Conservation (phyloP, 2,797 vertebrate genomes). For the Arvicola amphibius region DNA sequence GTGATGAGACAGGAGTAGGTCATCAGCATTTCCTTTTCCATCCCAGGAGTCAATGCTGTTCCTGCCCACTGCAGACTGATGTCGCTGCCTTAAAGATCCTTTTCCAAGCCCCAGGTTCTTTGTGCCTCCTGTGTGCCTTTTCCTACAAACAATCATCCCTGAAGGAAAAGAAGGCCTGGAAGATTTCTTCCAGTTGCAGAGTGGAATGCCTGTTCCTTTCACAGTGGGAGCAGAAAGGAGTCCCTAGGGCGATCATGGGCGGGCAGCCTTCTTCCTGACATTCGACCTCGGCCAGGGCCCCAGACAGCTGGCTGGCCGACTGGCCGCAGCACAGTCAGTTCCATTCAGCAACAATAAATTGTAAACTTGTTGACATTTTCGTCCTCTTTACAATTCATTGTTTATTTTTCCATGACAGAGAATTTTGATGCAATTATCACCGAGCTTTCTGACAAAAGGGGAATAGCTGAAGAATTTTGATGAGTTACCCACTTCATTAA, state of each 20-base stretch:
- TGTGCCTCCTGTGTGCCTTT: not conserved
- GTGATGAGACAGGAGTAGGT: not conserved
- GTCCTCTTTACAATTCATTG: constrained; percentile 83
- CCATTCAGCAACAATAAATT: constrained; percentile 78
- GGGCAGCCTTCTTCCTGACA: not conserved
- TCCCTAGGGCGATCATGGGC: not conserved
- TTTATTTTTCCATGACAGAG: constrained; percentile 82
- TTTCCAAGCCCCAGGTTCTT: not conserved
- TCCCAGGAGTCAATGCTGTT: not conserved
- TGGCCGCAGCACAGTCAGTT: constrained; percentile 68
- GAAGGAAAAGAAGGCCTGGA: not conserved
- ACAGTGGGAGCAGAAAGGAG: not conserved
- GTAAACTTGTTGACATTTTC: constrained; percentile 83
- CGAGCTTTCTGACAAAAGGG: constrained; percentile 82
- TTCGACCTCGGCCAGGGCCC: not conserved
- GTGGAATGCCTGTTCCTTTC: not conserved
- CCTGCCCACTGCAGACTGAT: not conserved
- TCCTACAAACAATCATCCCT: not conserved
- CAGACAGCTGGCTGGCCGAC: not conserved
- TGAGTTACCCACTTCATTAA: constrained; percentile 84
- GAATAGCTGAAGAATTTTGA: constrained; percentile 82
- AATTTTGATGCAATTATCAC: constrained; percentile 85
- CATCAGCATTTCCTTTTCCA: not conserved
- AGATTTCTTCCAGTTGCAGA: not conserved
- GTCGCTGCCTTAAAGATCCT: not conserved